A percentile compares a stretch with the other conserved stretches of the same genome.
Conservation (phyloP, 2,113 vertebrate species). For the Megaceryle torquata region DNA sequence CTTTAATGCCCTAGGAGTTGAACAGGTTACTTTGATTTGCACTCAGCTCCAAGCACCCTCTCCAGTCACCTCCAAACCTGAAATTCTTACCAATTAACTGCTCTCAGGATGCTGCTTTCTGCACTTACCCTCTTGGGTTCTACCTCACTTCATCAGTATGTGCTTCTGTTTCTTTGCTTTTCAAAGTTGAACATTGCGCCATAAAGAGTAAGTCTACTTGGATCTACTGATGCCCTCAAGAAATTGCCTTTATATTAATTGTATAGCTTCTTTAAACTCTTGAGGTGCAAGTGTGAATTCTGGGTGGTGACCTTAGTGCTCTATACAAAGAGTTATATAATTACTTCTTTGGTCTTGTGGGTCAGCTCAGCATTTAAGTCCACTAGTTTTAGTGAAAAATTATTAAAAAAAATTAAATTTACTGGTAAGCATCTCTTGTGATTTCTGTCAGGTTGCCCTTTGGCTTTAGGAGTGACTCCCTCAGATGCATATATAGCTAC, state of each 20-base stretch:
- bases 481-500: not conserved
- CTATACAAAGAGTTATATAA: not conserved
- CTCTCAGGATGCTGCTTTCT: not conserved
- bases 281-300: not conserved
- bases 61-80: not conserved
- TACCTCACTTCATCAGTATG: not conserved
- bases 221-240: not conserved
- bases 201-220: not conserved
- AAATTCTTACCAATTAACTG: not conserved
- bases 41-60: not conserved
- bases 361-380: not conserved
- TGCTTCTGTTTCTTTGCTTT: not conserved
- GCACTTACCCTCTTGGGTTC: not conserved
- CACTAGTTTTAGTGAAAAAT: not conserved
- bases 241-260: not conserved
- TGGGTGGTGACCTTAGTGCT: not conserved
- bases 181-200: not conserved
- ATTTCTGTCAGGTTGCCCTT: not conserved
- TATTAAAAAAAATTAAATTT: not conserved
- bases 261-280: not conserved
- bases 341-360: not conserved
- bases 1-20: not conserved
- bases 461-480: not conserved
- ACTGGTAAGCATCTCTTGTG: not conserved
- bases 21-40: not conserved